Evolutionary conservation across 2,113 vertebrate species (phyloP), one percentile per base, ranked within the genome.

Genomic region (Nothoprocta perdicaria): DNA sequence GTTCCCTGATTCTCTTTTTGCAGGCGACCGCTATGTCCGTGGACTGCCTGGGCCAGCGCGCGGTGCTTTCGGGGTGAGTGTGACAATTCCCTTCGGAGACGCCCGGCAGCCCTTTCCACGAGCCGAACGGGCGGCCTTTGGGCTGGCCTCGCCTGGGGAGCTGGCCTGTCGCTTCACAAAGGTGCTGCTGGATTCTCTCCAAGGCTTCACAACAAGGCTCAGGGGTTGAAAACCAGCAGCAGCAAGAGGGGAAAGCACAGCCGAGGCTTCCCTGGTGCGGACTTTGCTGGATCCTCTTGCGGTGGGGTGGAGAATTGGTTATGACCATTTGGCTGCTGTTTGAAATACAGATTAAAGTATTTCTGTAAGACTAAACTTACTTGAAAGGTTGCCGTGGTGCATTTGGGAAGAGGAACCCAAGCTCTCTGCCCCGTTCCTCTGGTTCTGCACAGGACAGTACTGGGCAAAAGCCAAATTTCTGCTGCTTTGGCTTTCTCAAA

Each of bases 1-100:
- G 57, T 66, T 80, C 50, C 88, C 82, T 95, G 68, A 86, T 95
- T 80, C 43, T 95, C 84, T 90, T 71, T 38, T 65, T 76, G 40
- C 89, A 99, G 99, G 99, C 99, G 3, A 99, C 99, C 5, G 99
- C 99, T 3, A 99, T 99, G 99, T 99, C 99, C 0, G 99, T 99
- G 98, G 99, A 99, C 96, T 99, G 99, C 92, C 97, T 99, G 67
- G 99, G 99, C 50, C 98, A 98, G 84, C 98, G 98, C 3, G 99
- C 99, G 1, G 99, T 99, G 1, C 98, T 99, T 63, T 99, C 99
- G 0, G 99, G 99, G 99, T 99, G 95, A 98, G 98, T 97, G 85
- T 95, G 53, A 58, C 72, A 68, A 43, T 60, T 58, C 46, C 53
- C 0, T 1, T 35, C 23, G 72, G 52, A 62, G 18, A 18, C 9